Evolutionary conservation across 2,113 vertebrate genomes (phyloP), one percentile per base, ranked within the genome.

Genomic region (Varanus komodoensis): DNA sequence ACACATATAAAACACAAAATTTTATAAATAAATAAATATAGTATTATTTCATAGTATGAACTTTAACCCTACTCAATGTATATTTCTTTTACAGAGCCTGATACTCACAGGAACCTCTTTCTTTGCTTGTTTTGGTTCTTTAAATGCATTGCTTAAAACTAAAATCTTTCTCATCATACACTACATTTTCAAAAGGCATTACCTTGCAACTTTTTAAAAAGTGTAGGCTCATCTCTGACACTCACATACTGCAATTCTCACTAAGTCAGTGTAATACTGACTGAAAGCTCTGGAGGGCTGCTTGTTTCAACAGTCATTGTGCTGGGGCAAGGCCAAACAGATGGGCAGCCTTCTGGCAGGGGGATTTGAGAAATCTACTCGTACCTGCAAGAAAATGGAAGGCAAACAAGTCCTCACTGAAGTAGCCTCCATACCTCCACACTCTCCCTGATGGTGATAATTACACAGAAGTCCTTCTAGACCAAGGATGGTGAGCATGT

Each of bases 261-360:
- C 83, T 82, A 87, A 68, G 89, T 68, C n/a, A 69, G 38, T n/a
- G 69, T 85, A 89, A 57, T 90, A 38, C 15, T 32, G 15, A 93
- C 71, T 84, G 82, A 61, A 79, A 11, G 0, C 29, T 27, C 52
- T 15, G 5, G 61, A 85, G 44, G 52, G 89, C 88, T 71, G 89
- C 21, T 73, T 89, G 82, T 75, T 64, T 27, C 80, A 92, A 25
- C 85, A 82, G 27, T 74, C 0, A 0, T 92, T 95, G 78, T 38
- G 84, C 52, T 44, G n/a, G 88, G 86, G 57, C 84, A 57, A 29
- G 75, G 52, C 75, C 84, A 89, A 94, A 90, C 88, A 94, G 91
- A 92, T 93, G 93, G 92, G 67, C 61, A 81, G 91, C 52, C 38
- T 89, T 94, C 90, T 94, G 80, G 80, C 89, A 92, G 75, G 73